Conservation (phyloP, 2,113 vertebrate genomes). For the Phoenicopterus ruber region DNA sequence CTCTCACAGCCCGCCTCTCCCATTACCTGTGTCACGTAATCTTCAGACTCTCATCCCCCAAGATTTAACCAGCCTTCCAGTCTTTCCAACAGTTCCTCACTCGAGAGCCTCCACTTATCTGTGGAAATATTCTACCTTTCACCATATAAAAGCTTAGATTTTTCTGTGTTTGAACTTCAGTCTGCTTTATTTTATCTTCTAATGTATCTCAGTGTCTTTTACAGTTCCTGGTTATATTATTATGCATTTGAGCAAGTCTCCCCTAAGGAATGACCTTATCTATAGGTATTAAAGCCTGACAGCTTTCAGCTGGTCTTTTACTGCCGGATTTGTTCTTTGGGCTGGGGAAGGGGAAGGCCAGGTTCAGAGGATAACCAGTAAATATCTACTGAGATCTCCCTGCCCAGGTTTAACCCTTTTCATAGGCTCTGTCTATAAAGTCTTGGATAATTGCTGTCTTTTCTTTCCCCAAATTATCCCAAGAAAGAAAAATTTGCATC, state of each 20-base stretch:
- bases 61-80: neutral
- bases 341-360: neutral
- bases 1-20: neutral
- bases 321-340: slow-evolving; percentile 28
- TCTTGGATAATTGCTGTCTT: neutral
- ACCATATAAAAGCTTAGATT: slow-evolving; percentile 6
- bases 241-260: slow-evolving; percentile 42
- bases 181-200: slow-evolving; percentile 32
- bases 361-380: neutral
- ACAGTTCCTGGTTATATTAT: slow-evolving; percentile 5
- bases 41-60: neutral
- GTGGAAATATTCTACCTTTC: slow-evolving; percentile 29
- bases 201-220: neutral
- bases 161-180: slow-evolving; percentile 14
- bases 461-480: neutral
- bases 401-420: neutral
- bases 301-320: slow-evolving; percentile 35
- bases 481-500: neutral
- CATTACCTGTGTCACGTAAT: neutral
- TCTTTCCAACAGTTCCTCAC: neutral
- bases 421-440: neutral
- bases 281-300: slow-evolving; percentile 35
- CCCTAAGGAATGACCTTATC: slow-evolving; percentile 45
- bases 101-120: slow-evolving; percentile 2
- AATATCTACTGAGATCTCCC: neutral